Percentiles rank a stretch among this genome's conserved stretches.
Evolutionary conservation across 2,888 invertebrate genomes (phyloP).

Genomic region (Hyposoter dolosus): DNA sequence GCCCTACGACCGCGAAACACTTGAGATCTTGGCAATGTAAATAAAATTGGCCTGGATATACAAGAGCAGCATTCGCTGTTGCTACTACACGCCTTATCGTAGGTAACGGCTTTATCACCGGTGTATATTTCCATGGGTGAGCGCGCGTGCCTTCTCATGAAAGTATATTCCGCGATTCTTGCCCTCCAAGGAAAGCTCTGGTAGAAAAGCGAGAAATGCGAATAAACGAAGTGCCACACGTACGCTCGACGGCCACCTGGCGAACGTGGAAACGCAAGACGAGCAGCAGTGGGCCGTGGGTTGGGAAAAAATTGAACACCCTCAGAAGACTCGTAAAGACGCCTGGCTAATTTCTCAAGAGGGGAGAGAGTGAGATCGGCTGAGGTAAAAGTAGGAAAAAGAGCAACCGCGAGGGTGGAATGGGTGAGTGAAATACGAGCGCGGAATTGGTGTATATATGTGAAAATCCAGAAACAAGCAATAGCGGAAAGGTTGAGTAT

Average conservation of each 20-base stretch:
- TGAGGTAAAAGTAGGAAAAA: slow-evolving; percentile 7
- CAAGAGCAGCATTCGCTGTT: slow-evolving; percentile 29
- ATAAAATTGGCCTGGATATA: slow-evolving; percentile 72
- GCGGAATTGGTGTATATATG: slow-evolving; percentile 38
- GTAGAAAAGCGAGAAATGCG: slow-evolving; percentile 48
- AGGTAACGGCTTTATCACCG: slow-evolving; percentile 74
- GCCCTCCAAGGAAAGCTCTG: slow-evolving; percentile 20
- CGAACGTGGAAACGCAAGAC: slow-evolving; percentile 52
- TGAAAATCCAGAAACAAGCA: slow-evolving; percentile 45
- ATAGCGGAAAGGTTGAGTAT: slow-evolving; percentile 50
- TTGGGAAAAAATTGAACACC: slow-evolving; percentile 62
- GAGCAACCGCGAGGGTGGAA: background rate
- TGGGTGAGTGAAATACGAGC: slow-evolving; percentile 54
- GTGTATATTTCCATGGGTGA: slow-evolving; percentile 70
- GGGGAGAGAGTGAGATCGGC: slow-evolving; percentile 23
- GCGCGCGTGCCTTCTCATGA: slow-evolving; percentile 51
- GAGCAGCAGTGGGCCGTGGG: slow-evolving; percentile 7
- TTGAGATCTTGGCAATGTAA: slow-evolving; percentile 67
- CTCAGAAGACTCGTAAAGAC: slow-evolving; percentile 65
- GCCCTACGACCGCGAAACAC: slow-evolving; percentile 53
- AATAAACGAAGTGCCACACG: slow-evolving; percentile 57
- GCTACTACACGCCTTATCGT: slow-evolving; percentile 68
- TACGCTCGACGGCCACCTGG: slow-evolving; percentile 50
- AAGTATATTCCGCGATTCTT: slow-evolving; percentile 31
- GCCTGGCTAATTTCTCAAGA: slow-evolving; percentile 61